phyloP scores from a whole-genome alignment of 2,888 invertebrate genomes.

The Diachrysia chrysitis region DNA sequence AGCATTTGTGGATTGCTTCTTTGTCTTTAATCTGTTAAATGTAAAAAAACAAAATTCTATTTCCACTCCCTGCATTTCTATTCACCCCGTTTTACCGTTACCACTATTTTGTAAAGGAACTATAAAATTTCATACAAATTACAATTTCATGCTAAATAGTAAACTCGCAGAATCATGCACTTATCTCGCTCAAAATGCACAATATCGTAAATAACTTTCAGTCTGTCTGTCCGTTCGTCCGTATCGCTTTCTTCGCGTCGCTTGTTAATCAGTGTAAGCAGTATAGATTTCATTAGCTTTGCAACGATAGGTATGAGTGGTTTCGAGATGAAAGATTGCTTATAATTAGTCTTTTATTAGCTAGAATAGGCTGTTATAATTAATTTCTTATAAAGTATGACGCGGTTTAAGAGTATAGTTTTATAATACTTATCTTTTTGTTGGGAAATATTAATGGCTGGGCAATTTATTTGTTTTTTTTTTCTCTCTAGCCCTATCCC shows the following conservation, averaged over 20 bases:
- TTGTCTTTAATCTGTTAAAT: too few relatives aligned
- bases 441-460: too few relatives aligned
- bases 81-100: too few relatives aligned
- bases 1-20: too few relatives aligned
- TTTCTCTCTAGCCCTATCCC: too few relatives aligned
- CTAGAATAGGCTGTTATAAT: not conserved
- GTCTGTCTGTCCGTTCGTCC: slow-evolving; percentile 58
- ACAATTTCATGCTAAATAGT: slow-evolving; percentile 22
- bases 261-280: slow-evolving; percentile 35
- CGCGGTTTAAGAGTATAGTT: not conserved
- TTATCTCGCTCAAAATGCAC: slow-evolving; percentile 44
- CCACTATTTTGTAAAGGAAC: not conserved
- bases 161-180: slow-evolving; percentile 29
- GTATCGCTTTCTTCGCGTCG: slow-evolving; percentile 59
- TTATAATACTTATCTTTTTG: too few relatives aligned
- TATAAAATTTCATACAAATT: slow-evolving; percentile 4
- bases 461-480: too few relatives aligned
- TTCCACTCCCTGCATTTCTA: too few relatives aligned
- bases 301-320: slow-evolving; percentile 23
- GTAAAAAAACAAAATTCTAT: too few relatives aligned
- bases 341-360: slow-evolving; percentile 13
- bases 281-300: slow-evolving; percentile 45
- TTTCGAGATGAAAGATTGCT: slow-evolving; percentile 39
- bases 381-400: not conserved
- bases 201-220: slow-evolving; percentile 68